phyloP scores from a whole-genome alignment of 2,888 invertebrate genomes.

The Acanthosepion pharaonis region DNA sequence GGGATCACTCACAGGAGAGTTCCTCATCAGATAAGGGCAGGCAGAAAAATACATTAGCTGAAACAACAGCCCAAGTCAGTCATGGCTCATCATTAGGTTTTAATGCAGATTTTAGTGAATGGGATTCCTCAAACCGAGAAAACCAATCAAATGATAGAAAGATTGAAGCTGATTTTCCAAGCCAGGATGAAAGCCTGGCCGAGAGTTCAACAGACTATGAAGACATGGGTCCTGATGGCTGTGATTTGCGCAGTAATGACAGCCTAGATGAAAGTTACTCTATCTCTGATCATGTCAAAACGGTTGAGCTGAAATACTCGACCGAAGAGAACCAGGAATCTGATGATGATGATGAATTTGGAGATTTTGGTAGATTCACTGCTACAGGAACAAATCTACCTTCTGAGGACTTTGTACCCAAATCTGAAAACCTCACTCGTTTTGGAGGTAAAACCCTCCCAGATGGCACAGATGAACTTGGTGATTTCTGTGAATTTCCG shows the following conservation, averaged over 20 bases:
- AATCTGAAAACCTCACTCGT: background rate
- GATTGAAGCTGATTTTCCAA: slow-evolving; percentile 39
- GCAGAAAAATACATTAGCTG: background rate
- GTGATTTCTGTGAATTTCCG: background rate
- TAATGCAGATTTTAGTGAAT: background rate
- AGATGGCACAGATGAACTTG: background rate
- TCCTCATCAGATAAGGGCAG: background rate
- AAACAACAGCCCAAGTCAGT: background rate
- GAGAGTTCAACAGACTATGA: slow-evolving; percentile 43
- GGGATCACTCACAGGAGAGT: background rate
- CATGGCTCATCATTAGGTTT: background rate
- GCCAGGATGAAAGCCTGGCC: slow-evolving; percentile 35
- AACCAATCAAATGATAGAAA: background rate
- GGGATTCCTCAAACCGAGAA: background rate
- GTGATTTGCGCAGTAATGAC: slow-evolving; percentile 37
- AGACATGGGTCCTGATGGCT: background rate
- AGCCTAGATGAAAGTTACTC: slow-evolving; percentile 37
- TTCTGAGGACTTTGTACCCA: slow-evolving; percentile 36
- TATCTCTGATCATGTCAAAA: slow-evolving; percentile 35
- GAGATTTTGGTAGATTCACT: background rate
- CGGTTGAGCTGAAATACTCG: slow-evolving; percentile 34
- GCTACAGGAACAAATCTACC: background rate
- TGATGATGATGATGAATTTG: background rate
- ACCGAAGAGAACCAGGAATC: slow-evolving; percentile 42
- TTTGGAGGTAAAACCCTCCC: background rate